Evolutionary conservation across 2,797 vertebrate genomes (phyloP).

Genomic region (Coreius guichenoti): DNA sequence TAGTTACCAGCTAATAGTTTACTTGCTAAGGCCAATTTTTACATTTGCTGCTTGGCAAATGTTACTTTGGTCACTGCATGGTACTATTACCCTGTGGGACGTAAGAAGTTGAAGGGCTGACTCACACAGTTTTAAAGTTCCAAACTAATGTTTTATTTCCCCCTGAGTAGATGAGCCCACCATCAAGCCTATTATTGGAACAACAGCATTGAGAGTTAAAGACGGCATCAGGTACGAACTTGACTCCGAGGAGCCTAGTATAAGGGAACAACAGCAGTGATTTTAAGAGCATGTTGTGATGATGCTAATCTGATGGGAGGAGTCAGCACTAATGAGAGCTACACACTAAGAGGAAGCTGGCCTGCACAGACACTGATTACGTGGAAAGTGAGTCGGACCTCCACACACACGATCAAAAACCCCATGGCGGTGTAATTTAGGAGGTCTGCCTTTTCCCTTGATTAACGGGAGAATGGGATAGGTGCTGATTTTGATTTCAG

Average conservation of each 20-base stretch:
- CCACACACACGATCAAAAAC: neutral
- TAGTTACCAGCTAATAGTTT: neutral
- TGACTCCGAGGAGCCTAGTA: conserved; percentile 10
- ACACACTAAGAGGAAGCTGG: conserved; percentile 68
- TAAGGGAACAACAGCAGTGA: conserved; percentile 57
- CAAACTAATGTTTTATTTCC: neutral
- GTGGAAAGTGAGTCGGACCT: conserved; percentile 15
- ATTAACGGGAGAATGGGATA: conserved; percentile 70
- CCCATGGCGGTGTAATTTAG: conserved; percentile 62
- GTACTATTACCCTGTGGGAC: neutral
- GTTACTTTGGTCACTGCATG: neutral
- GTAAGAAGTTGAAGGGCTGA: neutral
- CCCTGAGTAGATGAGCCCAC: neutral
- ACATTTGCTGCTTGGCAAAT: neutral
- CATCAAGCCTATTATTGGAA: neutral
- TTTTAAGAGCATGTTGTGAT: conserved; percentile 72
- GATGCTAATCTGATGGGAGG: conserved; percentile 72
- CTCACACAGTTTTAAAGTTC: neutral
- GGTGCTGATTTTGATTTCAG: conserved; percentile 70
- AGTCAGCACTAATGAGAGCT: conserved; percentile 73
- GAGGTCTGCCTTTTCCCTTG: conserved; percentile 61
- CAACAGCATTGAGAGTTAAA: neutral
- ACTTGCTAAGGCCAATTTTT: neutral
- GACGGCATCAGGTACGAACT: neutral
- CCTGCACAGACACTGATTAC: conserved; percentile 70